These are phyloP conservation scores for Lamellibrachia satsuma DNA, from an alignment of 2,888 invertebrate species.

Conservation along the genomic window DNA sequence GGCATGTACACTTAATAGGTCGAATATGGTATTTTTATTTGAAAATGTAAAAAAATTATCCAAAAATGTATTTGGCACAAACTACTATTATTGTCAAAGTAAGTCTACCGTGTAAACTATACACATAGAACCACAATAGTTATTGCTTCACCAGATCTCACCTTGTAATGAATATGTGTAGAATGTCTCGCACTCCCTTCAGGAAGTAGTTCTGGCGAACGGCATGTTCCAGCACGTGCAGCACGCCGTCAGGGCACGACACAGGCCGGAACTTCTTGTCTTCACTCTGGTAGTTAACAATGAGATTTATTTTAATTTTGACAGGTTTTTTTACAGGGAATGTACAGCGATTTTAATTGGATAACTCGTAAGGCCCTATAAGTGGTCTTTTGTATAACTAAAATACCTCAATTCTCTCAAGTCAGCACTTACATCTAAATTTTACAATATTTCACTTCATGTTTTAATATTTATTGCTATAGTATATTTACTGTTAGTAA, in stretches of 20 bases:
- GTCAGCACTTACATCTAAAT: too few relatives aligned
- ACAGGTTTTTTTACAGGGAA: too few relatives aligned
- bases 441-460: too few relatives aligned
- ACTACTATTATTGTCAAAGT: background rate
- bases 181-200: constrained; percentile 67
- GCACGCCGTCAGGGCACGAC: constrained; percentile 75
- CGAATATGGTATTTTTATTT: too few relatives aligned
- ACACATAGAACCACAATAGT: background rate
- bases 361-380: too few relatives aligned
- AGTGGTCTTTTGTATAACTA: too few relatives aligned
- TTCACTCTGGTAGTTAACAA: constrained; percentile 68
- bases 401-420: too few relatives aligned
- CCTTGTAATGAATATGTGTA: constrained; percentile 69
- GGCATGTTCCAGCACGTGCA: constrained; percentile 70
- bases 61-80: background rate
- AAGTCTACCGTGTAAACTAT: background rate
- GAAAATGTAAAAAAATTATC: too few relatives aligned
- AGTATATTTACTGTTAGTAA: too few relatives aligned
- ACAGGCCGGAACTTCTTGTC: constrained; percentile 74
- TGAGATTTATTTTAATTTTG: background rate
- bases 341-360: too few relatives aligned
- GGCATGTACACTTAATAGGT: too few relatives aligned
- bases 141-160: constrained; percentile 41
- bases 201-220: constrained; percentile 70
- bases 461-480: too few relatives aligned